These are phyloP conservation scores for Psophia crepitans DNA, from an alignment of 2,113 vertebrate genomes.

Conservation along the genomic window DNA sequence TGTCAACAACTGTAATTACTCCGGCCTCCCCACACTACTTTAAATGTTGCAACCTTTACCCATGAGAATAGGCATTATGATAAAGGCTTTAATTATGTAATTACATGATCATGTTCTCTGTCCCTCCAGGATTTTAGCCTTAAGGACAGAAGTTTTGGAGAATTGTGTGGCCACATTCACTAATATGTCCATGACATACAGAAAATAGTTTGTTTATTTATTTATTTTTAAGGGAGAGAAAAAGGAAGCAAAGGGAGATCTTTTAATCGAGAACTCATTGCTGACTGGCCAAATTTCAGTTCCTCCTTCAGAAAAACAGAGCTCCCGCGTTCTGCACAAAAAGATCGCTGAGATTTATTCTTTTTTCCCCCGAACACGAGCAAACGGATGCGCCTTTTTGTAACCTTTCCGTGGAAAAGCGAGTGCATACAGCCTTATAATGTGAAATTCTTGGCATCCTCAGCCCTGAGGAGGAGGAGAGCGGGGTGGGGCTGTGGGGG, in stretches of 20 bases:
- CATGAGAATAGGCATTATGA: background rate
- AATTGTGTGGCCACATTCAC: background rate
- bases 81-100: background rate
- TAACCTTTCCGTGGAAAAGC: background rate
- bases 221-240: background rate
- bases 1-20: background rate
- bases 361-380: background rate
- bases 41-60: background rate
- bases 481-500: background rate
- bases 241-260: background rate
- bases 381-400: background rate
- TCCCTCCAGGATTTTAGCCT: background rate
- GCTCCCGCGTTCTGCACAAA: background rate
- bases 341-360: background rate
- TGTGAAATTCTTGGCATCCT: background rate
- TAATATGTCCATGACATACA: background rate
- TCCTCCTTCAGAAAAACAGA: background rate
- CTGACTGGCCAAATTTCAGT: background rate
- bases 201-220: background rate
- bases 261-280: background rate
- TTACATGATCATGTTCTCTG: background rate
- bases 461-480: background rate
- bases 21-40: background rate
- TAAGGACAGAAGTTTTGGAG: background rate
- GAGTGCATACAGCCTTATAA: background rate